A percentile compares a stretch with the other conserved stretches of the same genome.
Conservation (phyloP, 2,888 invertebrate genomes). For the Dryobota labecula region DNA sequence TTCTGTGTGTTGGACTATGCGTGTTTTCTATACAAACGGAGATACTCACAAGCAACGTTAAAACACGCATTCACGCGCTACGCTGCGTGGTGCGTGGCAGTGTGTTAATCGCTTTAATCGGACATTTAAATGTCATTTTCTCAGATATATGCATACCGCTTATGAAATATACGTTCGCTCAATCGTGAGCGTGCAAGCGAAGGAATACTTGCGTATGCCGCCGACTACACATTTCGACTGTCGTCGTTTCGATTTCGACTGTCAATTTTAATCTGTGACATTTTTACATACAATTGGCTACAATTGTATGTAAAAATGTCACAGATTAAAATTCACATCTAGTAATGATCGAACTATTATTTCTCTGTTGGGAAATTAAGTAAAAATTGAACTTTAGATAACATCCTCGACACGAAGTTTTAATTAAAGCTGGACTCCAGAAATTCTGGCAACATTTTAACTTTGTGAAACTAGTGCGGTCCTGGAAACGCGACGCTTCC, state of each 20-base stretch:
- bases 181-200: not conserved
- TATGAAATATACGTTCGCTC: not conserved
- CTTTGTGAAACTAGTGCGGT: conserved; percentile 30
- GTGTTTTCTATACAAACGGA: no score
- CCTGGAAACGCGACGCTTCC: conserved; percentile 11
- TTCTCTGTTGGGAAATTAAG: conserved; percentile 56
- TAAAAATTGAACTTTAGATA: conserved; percentile 47
- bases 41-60: no score
- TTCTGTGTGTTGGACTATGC: no score
- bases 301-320: conserved; percentile 30
- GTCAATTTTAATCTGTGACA: conserved; percentile 42
- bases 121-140: not conserved
- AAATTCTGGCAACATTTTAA: conserved; percentile 50
- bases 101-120: no score
- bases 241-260: no score
- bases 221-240: no score
- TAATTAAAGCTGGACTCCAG: conserved; percentile 54
- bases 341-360: conserved; percentile 49
- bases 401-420: conserved; percentile 49
- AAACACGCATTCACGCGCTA: no score
- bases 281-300: conserved; percentile 29
- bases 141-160: not conserved
- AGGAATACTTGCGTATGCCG: not conserved
- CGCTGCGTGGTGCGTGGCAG: no score
- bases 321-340: conserved; percentile 39